Conservation (phyloP, 1,140 invertebrate species). For the Leptinotarsa lineolata region DNA sequence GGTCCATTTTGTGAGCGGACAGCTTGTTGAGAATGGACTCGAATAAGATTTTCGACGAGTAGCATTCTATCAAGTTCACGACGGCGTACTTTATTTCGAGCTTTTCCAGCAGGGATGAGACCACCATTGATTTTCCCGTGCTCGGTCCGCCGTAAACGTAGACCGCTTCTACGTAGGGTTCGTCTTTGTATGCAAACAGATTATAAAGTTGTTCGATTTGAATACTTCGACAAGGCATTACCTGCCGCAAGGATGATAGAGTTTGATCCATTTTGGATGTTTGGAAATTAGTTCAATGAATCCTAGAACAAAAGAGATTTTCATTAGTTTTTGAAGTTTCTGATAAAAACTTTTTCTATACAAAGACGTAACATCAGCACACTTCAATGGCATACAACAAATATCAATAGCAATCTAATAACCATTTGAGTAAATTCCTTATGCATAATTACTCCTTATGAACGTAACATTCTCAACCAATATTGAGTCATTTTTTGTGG, state of each 20-base stretch:
- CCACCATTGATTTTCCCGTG: conserved; percentile 77
- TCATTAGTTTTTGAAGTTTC: background rate
- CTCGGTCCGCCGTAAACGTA: conserved; percentile 80
- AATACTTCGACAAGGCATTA: conserved; percentile 64
- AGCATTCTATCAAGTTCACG: conserved; percentile 84
- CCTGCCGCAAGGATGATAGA: conserved; percentile 30
- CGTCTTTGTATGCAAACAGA: conserved; percentile 63
- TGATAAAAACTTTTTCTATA: background rate
- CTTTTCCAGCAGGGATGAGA: conserved; percentile 63
- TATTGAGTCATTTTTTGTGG: too few species aligned
- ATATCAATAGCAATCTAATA: too few species aligned
- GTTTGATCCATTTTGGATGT: conserved; percentile 1
- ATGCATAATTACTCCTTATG: too few species aligned
- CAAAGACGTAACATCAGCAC: background rate
- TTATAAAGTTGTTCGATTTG: conserved; percentile 64
- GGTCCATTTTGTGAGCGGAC: conserved; percentile 52
- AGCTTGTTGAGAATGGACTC: conserved; percentile 75
- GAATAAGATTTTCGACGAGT: conserved; percentile 73
- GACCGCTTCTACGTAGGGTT: conserved; percentile 66
- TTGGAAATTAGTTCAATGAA: background rate
- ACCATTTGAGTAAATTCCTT: too few species aligned
- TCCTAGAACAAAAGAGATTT: conserved; percentile 18
- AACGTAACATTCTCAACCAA: too few species aligned
- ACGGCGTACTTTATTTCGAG: conserved; percentile 66
- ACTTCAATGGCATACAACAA: too few species aligned